Conservation (phyloP, 2,113 vertebrate species). For the Odontesthes bonariensis region DNA sequence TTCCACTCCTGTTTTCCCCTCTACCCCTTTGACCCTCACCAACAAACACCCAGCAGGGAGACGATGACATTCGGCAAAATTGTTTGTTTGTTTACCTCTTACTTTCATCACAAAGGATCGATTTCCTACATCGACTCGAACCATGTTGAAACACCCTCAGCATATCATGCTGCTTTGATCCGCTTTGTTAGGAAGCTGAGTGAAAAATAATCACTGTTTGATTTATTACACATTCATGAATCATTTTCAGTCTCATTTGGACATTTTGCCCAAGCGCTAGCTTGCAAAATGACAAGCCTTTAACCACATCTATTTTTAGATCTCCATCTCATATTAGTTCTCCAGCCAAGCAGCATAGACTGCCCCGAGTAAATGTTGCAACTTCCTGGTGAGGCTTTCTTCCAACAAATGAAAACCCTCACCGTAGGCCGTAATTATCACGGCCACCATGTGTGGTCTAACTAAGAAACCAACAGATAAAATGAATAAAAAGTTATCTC, state of each 20-base stretch:
- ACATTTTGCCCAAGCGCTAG: not conserved
- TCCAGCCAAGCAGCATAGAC: not conserved
- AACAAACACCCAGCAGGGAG: slow-evolving; percentile 68
- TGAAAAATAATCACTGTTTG: slow-evolving; percentile 1
- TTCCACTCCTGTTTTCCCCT: slow-evolving; percentile 79
- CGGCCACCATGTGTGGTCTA: not conserved
- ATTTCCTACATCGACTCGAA: slow-evolving; percentile 16
- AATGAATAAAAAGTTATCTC: no score
- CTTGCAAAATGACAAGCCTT: not conserved
- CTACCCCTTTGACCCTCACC: slow-evolving; percentile 68
- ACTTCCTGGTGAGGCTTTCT: not conserved
- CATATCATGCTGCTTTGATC: not conserved
- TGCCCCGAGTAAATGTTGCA: not conserved
- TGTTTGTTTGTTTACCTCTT: slow-evolving; percentile 81
- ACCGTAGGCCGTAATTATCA: not conserved
- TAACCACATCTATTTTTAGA: not conserved
- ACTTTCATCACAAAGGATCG: slow-evolving; percentile 72
- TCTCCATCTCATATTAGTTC: not conserved
- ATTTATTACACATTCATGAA: slow-evolving; percentile 13
- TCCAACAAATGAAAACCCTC: not conserved
- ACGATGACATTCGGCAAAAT: slow-evolving; percentile 76
- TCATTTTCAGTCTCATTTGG: not conserved
- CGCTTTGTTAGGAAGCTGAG: not conserved
- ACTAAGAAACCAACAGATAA: no score
- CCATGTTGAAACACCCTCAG: not conserved